phyloP scores from a whole-genome alignment of 2,888 invertebrate genomes.

The Hemistola chrysoprasaria region DNA sequence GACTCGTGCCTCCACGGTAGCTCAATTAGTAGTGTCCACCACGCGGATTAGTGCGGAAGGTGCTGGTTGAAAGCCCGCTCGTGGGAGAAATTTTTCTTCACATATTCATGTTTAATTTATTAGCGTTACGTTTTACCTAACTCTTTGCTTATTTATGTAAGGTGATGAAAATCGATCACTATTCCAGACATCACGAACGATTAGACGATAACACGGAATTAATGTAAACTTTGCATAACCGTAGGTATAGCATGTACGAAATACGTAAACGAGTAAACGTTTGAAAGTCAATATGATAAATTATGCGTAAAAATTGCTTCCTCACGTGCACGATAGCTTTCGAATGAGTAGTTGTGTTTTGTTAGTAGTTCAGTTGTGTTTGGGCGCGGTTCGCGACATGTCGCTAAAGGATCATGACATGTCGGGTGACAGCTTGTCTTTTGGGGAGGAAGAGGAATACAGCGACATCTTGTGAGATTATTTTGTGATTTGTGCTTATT shows the following conservation, averaged over 20 bases:
- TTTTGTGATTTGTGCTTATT: conserved; percentile 1
- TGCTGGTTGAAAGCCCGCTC: no score
- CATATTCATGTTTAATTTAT: no score
- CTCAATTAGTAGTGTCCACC: no score
- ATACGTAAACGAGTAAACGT: conserved; percentile 34
- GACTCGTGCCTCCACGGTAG: no score
- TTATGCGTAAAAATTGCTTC: conserved; percentile 44
- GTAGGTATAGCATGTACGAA: conserved; percentile 21
- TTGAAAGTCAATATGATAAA: conserved; percentile 44
- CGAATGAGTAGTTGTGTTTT: conserved; percentile 30
- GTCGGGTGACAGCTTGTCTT: conserved; percentile 65
- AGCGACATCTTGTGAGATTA: conserved; percentile 49
- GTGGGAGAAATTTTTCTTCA: no score
- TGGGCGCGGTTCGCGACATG: conserved; percentile 43
- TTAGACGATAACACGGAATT: conserved; percentile 12
- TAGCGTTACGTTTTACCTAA: no score
- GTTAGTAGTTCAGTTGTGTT: conserved; percentile 49
- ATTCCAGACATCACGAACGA: conserved; percentile 14
- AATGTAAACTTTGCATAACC: conserved; percentile 19
- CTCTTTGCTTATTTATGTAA: conserved; percentile 1
- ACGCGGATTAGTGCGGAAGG: no score
- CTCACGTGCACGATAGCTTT: conserved; percentile 38
- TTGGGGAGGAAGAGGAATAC: conserved; percentile 38
- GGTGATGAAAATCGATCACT: conserved; percentile 5
- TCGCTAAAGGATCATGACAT: conserved; percentile 47